Evolutionary conservation across 2,888 invertebrate species (phyloP), one percentile per base, ranked within the genome.

Genomic region (Panorpa germanica): DNA sequence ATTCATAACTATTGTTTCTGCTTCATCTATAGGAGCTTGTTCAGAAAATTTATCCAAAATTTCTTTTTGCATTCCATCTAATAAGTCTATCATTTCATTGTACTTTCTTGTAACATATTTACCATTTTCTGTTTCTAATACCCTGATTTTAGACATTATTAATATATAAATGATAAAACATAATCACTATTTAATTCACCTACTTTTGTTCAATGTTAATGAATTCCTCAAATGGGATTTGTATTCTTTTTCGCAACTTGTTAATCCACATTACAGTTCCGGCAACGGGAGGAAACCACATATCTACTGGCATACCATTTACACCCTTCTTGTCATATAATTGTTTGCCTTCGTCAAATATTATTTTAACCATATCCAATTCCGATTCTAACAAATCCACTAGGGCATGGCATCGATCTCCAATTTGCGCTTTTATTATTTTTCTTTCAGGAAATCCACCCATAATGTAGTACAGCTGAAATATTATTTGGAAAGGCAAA

Each of bases 361-460:
- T 59, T 39, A 61, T 59, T 47, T 80, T 77, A 0, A 72, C 65
- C 1, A 52, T 53, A 40, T 72, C 68, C 15, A 81, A 52, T 46
- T 80, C 73, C 2, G 54, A 44, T 35, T 70, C 63, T 46, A 80
- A 68, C 39, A 69, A 57, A 11, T 63, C 55, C 2, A 82, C 52
- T n/a, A 88, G 50, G 25, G 52, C 54, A 1, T 61, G 55, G 41
- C 75, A 70, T 46, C 76, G 72, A 0, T 65, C 63, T 39, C 69
- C 65, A 26, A 90, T 54, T 43, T 82, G 77, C 1, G 58, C 50
- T 39, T 67, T 68, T 38, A 90, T 77, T 14, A 77, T 57, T 0
- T 77, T 73, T 8, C 88, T 63, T 29, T 80, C 70, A 29, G 77
- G 58, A 32, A 90, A 53, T 31, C 69, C 64, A 2, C 83, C 83